phyloP scores from a whole-genome alignment of 1,140 invertebrate genomes.

The Myzus persicae region DNA sequence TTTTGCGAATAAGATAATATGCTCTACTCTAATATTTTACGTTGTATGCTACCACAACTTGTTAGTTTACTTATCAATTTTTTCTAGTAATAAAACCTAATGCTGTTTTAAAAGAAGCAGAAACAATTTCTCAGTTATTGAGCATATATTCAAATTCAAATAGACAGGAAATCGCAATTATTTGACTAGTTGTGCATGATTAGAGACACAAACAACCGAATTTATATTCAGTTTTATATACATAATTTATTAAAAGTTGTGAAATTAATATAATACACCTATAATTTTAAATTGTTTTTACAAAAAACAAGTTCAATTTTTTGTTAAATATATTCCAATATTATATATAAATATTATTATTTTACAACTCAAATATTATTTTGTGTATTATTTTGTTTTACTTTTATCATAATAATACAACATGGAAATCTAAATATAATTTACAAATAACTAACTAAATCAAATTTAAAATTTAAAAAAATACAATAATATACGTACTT shows the following conservation, averaged over 20 bases:
- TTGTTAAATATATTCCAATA: background rate
- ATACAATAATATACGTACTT: background rate
- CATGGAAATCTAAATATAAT: background rate
- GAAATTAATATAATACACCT: background rate
- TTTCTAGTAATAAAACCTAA: background rate
- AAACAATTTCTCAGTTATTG: background rate
- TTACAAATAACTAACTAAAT: background rate
- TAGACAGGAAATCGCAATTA: background rate
- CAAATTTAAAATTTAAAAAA: background rate
- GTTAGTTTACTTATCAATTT: background rate
- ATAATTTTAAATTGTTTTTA: background rate
- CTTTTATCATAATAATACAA: too few species aligned
- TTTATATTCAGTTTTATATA: background rate
- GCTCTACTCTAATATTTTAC: background rate
- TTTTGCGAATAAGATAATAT: background rate
- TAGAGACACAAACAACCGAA: background rate
- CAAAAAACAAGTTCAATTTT: background rate
- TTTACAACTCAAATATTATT: too few species aligned
- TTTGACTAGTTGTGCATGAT: background rate
- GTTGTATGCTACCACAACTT: background rate
- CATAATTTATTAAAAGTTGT: background rate
- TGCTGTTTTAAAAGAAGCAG: background rate
- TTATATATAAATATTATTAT: background rate
- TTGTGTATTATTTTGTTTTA: too few species aligned
- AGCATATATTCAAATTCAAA: background rate